phyloP scores from a whole-genome alignment of 1,140 invertebrate species.

The Globodera rostochiensis region DNA sequence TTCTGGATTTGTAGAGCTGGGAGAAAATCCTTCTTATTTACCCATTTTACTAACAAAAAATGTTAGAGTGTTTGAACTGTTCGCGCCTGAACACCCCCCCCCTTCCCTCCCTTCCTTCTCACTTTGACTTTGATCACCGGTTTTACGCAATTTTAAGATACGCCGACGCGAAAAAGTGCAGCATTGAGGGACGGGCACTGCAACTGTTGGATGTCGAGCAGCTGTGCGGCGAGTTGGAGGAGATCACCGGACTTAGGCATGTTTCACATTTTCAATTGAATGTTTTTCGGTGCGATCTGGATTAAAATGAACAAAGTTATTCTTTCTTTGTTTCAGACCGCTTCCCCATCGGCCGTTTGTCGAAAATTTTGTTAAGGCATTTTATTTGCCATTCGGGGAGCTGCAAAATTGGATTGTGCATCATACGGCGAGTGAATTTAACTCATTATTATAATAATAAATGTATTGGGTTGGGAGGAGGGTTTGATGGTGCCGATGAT shows the following conservation, averaged over 20 bases:
- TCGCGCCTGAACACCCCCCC: too few relatives aligned
- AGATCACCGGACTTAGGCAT: slow-evolving; percentile 72
- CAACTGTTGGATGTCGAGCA: slow-evolving; percentile 98
- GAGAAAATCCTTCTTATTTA: background rate
- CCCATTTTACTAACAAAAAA: background rate
- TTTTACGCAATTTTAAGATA: slow-evolving; percentile 47
- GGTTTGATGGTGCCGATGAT: too few relatives aligned
- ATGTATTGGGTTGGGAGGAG: background rate
- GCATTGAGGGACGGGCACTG: slow-evolving; percentile 87
- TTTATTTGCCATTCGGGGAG: slow-evolving; percentile 83
- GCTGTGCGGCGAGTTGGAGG: slow-evolving; percentile 85
- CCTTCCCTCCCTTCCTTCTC: too few relatives aligned
- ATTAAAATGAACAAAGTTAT: too few relatives aligned
- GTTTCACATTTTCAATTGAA: background rate
- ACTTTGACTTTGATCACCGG: background rate
- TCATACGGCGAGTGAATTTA: slow-evolving; percentile 72
- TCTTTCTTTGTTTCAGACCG: slow-evolving; percentile 68
- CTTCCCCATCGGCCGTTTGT: slow-evolving; percentile 86
- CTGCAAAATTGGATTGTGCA: slow-evolving; percentile 85
- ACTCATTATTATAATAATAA: background rate
- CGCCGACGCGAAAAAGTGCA: slow-evolving; percentile 81
- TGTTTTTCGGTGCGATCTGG: too few relatives aligned
- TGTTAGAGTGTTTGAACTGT: background rate
- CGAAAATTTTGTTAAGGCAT: slow-evolving; percentile 92
- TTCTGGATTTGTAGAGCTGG: too few relatives aligned